Evolutionary conservation across 2,797 vertebrate genomes (phyloP).

Genomic region (Sebastes minor): DNA sequence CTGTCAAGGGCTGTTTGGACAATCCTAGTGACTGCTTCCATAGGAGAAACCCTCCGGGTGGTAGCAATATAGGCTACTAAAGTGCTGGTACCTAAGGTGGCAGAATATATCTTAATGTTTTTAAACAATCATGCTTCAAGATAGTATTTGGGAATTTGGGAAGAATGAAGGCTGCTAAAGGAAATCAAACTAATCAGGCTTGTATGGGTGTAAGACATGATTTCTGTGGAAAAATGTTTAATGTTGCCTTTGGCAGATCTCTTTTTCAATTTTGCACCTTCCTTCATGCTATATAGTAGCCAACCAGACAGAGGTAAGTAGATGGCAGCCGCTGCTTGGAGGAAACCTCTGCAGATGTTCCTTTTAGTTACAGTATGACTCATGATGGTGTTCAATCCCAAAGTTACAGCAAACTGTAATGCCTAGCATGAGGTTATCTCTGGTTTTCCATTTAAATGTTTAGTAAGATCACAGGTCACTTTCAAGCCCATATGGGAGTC

Average conservation of each 20-base stretch:
- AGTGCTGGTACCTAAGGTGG: not conserved
- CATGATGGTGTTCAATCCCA: not conserved
- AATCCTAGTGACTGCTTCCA: slow-evolving; percentile 43
- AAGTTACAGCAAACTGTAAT: not conserved
- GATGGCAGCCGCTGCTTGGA: not conserved
- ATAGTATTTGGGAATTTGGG: not conserved
- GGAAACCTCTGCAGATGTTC: slow-evolving; percentile 2
- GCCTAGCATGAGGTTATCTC: slow-evolving; percentile 24
- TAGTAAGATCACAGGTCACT: slow-evolving; percentile 53
- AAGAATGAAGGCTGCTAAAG: not conserved
- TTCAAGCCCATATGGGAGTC: slow-evolving; percentile 42
- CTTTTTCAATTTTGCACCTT: not conserved
- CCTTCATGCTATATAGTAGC: not conserved
- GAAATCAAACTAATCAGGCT: not conserved
- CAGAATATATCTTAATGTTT: not conserved
- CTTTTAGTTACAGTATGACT: slow-evolving; percentile 6
- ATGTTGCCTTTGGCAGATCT: not conserved
- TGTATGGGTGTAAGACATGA: not conserved
- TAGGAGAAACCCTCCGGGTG: not conserved
- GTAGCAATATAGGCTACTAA: not conserved
- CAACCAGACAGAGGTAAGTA: not conserved
- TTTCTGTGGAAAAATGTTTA: not conserved
- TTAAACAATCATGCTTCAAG: not conserved
- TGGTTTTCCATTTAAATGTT: slow-evolving; percentile 51
- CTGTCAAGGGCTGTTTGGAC: slow-evolving; percentile 66